A percentile compares a stretch with the other conserved stretches of the same genome.
Conservation (phyloP, 2,888 invertebrate genomes). For the Lochmaea crataegi region DNA sequence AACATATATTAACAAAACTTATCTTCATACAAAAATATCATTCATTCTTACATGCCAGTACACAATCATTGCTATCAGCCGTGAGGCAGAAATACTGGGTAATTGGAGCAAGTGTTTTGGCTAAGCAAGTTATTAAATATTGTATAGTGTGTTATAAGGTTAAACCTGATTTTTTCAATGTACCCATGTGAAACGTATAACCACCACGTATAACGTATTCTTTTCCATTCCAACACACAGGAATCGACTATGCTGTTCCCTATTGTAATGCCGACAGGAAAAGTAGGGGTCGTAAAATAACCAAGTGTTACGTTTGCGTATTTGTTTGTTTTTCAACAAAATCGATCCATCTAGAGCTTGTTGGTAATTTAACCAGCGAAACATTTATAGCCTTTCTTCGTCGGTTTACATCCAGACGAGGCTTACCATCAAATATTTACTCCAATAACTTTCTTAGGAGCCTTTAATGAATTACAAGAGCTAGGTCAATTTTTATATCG, state of each 20-base stretch:
- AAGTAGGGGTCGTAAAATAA: constrained; percentile 25
- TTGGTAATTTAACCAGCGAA: neutral
- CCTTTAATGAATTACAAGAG: too few relatives aligned
- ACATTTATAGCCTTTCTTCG: too few relatives aligned
- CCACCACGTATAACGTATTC: constrained; percentile 28
- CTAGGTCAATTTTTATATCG: too few relatives aligned
- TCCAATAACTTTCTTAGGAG: neutral
- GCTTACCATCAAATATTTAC: neutral
- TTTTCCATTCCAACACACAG: constrained; percentile 21
- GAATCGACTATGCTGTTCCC: constrained; percentile 39
- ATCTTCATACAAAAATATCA: neutral
- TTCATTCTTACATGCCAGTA: neutral
- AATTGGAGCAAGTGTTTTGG: neutral
- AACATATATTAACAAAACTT: neutral
- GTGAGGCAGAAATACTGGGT: neutral
- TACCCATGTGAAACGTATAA: constrained; percentile 25
- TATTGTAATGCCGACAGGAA: constrained; percentile 25
- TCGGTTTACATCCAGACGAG: too few relatives aligned
- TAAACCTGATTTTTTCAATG: constrained; percentile 20
- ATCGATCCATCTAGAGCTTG: constrained; percentile 41
- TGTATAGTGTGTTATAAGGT: constrained; percentile 35
- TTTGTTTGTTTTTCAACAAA: constrained; percentile 39
- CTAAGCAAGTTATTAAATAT: constrained; percentile 14
- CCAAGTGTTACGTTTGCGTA: constrained; percentile 40
- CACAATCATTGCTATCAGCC: neutral